Conservation (phyloP, 2,113 vertebrate species). For the Narcine bancroftii region DNA sequence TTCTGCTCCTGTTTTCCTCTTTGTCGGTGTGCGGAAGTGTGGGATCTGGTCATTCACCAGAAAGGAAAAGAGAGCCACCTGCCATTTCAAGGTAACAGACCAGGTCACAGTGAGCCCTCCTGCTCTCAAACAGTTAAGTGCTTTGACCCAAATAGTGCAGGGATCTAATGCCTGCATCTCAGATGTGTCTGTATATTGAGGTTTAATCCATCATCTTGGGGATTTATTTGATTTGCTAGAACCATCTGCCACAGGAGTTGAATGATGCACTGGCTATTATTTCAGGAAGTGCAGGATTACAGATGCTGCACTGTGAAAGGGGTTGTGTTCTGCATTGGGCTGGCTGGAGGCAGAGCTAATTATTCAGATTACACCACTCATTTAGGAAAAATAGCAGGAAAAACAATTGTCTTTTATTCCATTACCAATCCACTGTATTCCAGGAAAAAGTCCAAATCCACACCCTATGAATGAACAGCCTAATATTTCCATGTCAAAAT, state of each 20-base stretch:
- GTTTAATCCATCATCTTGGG: constrained; percentile 29
- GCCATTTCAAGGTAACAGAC: not conserved
- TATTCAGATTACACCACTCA: not conserved
- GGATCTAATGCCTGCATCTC: constrained; percentile 12
- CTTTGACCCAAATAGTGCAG: constrained; percentile 28
- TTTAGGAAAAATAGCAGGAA: not conserved
- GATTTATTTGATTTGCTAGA: constrained; percentile 30
- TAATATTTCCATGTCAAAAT: not conserved
- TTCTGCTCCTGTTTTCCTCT: not conserved
- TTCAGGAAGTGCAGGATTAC: constrained; percentile 20
- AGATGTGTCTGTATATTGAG: not conserved
- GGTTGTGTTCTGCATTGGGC: not conserved
- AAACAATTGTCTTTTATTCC: not conserved
- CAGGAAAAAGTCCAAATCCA: not conserved
- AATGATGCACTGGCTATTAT: not conserved
- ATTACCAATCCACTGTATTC: not conserved
- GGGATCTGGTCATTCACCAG: not conserved
- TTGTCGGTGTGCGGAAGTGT: not conserved
- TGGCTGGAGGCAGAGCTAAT: not conserved
- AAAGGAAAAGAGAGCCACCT: not conserved
- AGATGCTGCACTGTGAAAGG: not conserved
- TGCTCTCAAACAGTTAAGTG: constrained; percentile 18
- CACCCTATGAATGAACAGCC: not conserved
- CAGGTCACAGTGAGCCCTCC: not conserved
- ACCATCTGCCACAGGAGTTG: constrained; percentile 15